These are phyloP conservation scores for Ormyrus nitidulus DNA, from an alignment of 2,888 invertebrate species.

Conservation along the genomic window DNA sequence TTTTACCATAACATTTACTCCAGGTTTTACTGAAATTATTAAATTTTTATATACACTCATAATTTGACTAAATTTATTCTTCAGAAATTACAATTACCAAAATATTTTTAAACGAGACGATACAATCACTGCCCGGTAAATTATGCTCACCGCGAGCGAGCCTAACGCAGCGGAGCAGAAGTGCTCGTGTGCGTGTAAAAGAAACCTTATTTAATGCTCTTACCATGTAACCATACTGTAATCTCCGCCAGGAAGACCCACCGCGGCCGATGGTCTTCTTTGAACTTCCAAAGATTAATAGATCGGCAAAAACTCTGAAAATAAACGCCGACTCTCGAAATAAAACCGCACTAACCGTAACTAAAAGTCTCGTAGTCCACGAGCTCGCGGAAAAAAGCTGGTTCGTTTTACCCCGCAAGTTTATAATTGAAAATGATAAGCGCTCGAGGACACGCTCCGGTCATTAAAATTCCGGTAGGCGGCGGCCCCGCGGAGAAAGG, in stretches of 20 bases:
- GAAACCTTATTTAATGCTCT: conserved; percentile 70
- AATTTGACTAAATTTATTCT: too few relatives aligned
- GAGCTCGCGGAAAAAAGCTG: too few relatives aligned
- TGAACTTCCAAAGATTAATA: conserved; percentile 57
- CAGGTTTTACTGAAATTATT: too few relatives aligned
- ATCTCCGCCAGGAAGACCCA: conserved; percentile 69
- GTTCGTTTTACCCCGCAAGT: conserved; percentile 8
- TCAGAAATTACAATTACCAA: too few relatives aligned
- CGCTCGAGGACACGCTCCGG: conserved; percentile 5
- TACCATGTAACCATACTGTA: conserved; percentile 67
- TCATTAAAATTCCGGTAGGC: conserved; percentile 34
- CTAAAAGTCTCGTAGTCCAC: too few relatives aligned
- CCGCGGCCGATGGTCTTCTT: conserved; percentile 62
- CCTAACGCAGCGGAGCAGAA: conserved; percentile 22
- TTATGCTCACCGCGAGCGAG: conserved; percentile 32
- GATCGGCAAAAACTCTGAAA: neutral
- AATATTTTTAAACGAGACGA: too few relatives aligned
- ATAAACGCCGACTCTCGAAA: neutral
- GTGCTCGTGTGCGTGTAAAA: conserved; percentile 50
- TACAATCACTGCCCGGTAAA: too few relatives aligned
- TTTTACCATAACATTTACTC: too few relatives aligned
- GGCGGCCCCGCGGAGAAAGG: neutral
- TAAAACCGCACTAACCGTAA: too few relatives aligned
- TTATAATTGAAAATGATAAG: conserved; percentile 39
- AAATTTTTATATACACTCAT: too few relatives aligned